Percentiles rank a stretch among this genome's conserved stretches.
Evolutionary conservation across 2,797 vertebrate genomes (phyloP).

Genomic region (Micropoecilia bifurca): DNA sequence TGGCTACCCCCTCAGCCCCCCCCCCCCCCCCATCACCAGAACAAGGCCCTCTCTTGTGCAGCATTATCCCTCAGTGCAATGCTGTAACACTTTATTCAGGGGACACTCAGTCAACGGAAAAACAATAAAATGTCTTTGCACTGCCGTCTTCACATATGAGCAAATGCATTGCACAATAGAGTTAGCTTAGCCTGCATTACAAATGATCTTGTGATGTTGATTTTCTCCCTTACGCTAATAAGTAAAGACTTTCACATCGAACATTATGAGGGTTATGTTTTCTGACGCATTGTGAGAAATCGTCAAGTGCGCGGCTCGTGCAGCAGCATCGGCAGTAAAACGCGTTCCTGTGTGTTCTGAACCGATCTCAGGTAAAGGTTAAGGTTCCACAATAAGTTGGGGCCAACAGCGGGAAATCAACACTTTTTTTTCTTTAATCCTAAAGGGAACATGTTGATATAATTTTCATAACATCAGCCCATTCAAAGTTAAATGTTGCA

Average conservation of each 20-base stretch:
- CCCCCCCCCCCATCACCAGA: conserved; percentile 32
- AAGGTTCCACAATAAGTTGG: neutral
- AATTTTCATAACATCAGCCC: neutral
- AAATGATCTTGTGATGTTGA: neutral
- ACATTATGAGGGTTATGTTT: neutral
- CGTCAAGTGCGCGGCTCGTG: neutral
- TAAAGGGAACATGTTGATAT: neutral
- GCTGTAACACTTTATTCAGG: conserved; percentile 34
- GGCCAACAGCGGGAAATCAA: neutral
- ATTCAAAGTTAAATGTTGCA: neutral
- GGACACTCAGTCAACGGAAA: conserved; percentile 6
- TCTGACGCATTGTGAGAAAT: neutral
- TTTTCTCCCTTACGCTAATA: neutral
- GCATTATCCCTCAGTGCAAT: conserved; percentile 54
- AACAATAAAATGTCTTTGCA: conserved; percentile 2
- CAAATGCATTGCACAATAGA: neutral
- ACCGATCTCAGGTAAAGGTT: neutral
- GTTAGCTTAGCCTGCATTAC: neutral
- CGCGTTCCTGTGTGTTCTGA: neutral
- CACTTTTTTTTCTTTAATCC: neutral
- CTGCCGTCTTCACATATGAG: neutral
- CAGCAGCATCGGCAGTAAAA: neutral
- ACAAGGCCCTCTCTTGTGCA: conserved; percentile 49
- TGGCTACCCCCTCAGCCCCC: too few relatives aligned
- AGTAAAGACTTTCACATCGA: neutral